Base-by-base conservation (phyloP, 2,888 invertebrate genomes). In the Hemaris fuciformis region DNA sequence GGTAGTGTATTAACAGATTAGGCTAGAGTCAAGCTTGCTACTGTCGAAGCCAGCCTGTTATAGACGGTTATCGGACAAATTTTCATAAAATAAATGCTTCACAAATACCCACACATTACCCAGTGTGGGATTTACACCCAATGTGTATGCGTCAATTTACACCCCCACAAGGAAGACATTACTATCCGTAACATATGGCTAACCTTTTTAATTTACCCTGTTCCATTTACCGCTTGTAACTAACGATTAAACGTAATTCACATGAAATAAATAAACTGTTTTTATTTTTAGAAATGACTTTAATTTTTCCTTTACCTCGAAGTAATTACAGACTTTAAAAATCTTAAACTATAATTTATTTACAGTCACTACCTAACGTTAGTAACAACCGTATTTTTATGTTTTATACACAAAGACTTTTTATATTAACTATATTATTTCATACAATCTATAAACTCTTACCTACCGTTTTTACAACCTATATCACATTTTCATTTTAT, bases 251-350 rank as follows among this genome's bases (percentile, higher is more conserved):
- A 20, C 20, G 20, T 76, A 76, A 23, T 7, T 7, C 23, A 10
- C 13, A 18, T 18, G 20, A 46, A 46, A 46, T 10, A 18, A 46
- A 57, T 57, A 23, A 75, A 73, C 62, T 65, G 66, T 38, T 25
- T 27, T 67, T 15, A 41, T 85, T 89, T 87, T 89, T 89, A 88
- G 81, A 91, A 91, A 92, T 89, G 84, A 86, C 79, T 90, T 91
- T 91, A 89, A 82, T 91, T 81, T 87, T 83, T 84, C 83, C 73
- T 85, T 87, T 85, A 87, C 80, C 74, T 80, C 84, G 88, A 89
- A 88, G 87, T 88, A 87, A 88, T 90, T 91, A 91, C 87, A 90
- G 88, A 91, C 85, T 89, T 91, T 90, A 92, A 92, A 92, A 92
- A 91, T 82, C 89, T 90, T 91, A 92, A 61, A 63, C 83, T 85